Base-by-base conservation (phyloP, 2,113 vertebrate genomes). In the Varanus komodoensis region DNA sequence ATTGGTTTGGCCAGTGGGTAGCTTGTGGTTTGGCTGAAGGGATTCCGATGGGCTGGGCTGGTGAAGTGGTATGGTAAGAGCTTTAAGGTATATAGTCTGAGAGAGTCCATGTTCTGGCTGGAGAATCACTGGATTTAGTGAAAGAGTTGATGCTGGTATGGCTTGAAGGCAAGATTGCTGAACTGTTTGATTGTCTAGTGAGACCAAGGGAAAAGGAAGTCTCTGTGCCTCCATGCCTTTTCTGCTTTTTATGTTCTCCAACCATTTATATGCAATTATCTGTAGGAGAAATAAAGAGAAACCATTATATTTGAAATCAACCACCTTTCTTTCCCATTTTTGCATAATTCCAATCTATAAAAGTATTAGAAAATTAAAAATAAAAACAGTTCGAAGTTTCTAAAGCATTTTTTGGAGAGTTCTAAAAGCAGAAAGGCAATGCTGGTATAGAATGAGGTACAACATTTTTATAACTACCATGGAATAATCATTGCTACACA, bases 31-130 rank as follows among this genome's bases (percentile, higher is more conserved):
- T 0, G 97, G 93, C 94, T 93, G 92, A 83, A 96, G 74, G 92
- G 95, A 89, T 3, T 94, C 96, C 0, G 98, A 94, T 92, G 96
- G 97, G 87, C 97, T 54, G 0, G 97, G 95, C 87, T 97, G 97
- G 75, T 97, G 96, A 54, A 98, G 91, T 0, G 98, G 97, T 25
- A 98, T 88, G 50, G 98, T 97, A 50, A 98, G 94, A 0, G 98
- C 95, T 92, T 98, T 98, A 68, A 99, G 94, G 91, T 98, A 98
- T 93, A 99, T 91, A 0, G 98, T 94, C 0, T 98, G 97, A 1
- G 98, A 84, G 27, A 97, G 95, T 0, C 95, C 93, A 92, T 96
- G 98, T 3, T 95, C 95, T 1, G 79, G 91, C 0, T 90, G 95
- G 85, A 96, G 68, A 48, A 92, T 32, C 68, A 14, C 78, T 0